A percentile compares a stretch with the other conserved stretches of the same genome.
Evolutionary conservation across 2,888 invertebrate genomes (phyloP).

Genomic region (Spilarctia lutea): DNA sequence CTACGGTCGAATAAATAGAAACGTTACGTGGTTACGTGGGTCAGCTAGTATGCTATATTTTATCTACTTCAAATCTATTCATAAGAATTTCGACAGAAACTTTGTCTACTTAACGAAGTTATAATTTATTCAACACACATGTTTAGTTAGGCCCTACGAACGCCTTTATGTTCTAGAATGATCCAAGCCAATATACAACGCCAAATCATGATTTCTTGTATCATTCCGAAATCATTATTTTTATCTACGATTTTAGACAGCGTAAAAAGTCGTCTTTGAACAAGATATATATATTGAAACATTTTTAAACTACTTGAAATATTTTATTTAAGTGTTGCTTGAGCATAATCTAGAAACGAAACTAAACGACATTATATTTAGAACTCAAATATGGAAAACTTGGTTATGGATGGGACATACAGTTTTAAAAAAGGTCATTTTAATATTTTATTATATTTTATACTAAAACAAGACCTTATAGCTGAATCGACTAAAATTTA

Average conservation of each 20-base stretch:
- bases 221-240: background rate
- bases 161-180: background rate
- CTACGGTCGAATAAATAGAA: too few relatives aligned
- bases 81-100: constrained; percentile 15
- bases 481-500: background rate
- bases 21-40: too few relatives aligned
- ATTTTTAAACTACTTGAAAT: background rate
- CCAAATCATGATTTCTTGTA: background rate
- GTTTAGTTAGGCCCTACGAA: constrained; percentile 4
- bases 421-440: background rate
- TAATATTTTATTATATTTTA: background rate
- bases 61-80: constrained; percentile 12
- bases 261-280: background rate
- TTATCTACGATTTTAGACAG: background rate
- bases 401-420: background rate
- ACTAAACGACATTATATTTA: too few relatives aligned
- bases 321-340: background rate
- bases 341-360: background rate
- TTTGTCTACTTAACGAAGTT: constrained; percentile 6
- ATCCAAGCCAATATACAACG: background rate
- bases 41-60: constrained; percentile 18
- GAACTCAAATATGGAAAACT: background rate
- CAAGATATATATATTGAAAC: background rate
- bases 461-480: background rate
- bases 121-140: constrained; percentile 7